Evolutionary conservation across 2,888 invertebrate species (phyloP).

Genomic region (Torymus tubicola): DNA sequence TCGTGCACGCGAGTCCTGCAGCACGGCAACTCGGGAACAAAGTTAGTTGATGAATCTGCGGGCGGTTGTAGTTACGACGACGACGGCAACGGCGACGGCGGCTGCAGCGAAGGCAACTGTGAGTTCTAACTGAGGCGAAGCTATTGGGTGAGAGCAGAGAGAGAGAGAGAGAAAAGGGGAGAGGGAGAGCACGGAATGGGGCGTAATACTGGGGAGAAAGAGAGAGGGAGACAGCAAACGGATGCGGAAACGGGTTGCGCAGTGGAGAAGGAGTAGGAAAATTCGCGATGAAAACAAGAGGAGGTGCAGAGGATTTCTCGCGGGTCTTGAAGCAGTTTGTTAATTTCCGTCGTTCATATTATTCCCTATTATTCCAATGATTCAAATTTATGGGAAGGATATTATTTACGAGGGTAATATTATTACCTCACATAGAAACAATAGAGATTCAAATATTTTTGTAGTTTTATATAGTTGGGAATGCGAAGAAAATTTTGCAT

Average conservation of each 20-base stretch:
- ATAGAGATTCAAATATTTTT: background rate
- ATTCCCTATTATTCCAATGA: too few species aligned
- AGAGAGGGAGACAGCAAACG: conserved; percentile 48
- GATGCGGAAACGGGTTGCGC: conserved; percentile 35
- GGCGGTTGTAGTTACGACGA: conserved; percentile 60
- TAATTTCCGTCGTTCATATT: too few species aligned
- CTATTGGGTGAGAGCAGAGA: conserved; percentile 7
- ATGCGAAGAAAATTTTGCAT: too few species aligned
- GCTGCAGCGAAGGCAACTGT: conserved; percentile 29
- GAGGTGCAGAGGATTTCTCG: conserved; percentile 43
- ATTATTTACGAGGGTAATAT: background rate
- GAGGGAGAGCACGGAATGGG: background rate
- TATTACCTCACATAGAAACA: background rate
- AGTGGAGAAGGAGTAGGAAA: conserved; percentile 15
- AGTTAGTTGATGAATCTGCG: conserved; percentile 75
- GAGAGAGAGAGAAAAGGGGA: background rate
- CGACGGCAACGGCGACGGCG: conserved; percentile 47
- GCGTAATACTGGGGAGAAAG: background rate
- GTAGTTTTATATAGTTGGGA: too few species aligned
- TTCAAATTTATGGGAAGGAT: too few species aligned
- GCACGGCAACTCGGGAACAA: conserved; percentile 69
- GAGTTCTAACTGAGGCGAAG: conserved; percentile 38
- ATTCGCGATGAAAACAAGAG: conserved; percentile 41
- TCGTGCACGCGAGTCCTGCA: conserved; percentile 68
- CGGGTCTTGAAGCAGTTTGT: too few species aligned